Base-by-base conservation (phyloP, 1,140 invertebrate species). In the Solenopsis invicta region DNA sequence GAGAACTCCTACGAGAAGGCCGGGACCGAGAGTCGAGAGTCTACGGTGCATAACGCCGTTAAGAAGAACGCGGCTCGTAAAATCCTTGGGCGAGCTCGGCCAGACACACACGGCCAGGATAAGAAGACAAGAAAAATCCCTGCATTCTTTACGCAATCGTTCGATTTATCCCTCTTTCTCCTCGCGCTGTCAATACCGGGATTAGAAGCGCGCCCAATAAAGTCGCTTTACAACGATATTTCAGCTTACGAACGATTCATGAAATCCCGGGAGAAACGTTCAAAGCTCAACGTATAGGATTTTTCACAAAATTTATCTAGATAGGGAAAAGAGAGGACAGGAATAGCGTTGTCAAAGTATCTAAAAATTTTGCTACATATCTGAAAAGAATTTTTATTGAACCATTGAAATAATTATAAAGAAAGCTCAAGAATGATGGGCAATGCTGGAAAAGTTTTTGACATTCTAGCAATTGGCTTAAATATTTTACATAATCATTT, bases 41-140 rank as follows among this genome's bases (percentile, higher is more conserved):
- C 76, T 66, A 59, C 71, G 80, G 52, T 87, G 80, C 80, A 87
- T 87, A 87, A 87, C 80, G 86, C 86, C 52, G 80, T 87, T 85
- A 76, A 85, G 85, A 81, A 54, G 78, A 76, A 87, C 80, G 61
- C 80, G 61, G 86, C 86, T 87, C 86, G 80, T 87, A 87, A 87
- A 87, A 85, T 87, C 56, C 64, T 13, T 82, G 67, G 67, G 77
- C 59, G 82, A 78, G 74, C 61, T 72, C 45, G 52, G 24, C 29
- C 62, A 37, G 29, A 52, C 45, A 41, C 45, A 34, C 13, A 50
- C 71, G 66, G 45, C 48, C 29, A 48, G 24, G 62, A 37, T 24
- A 34, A 21, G 24, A 34, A 21, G 24, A 6, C 10, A 56, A 81
- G 77, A 87, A 87, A 87, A 87, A 87, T 81, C 61, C 56, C 45